These are phyloP conservation scores for Coracopsis vasa DNA, from an alignment of 2,113 vertebrate species.

Conservation along the genomic window DNA sequence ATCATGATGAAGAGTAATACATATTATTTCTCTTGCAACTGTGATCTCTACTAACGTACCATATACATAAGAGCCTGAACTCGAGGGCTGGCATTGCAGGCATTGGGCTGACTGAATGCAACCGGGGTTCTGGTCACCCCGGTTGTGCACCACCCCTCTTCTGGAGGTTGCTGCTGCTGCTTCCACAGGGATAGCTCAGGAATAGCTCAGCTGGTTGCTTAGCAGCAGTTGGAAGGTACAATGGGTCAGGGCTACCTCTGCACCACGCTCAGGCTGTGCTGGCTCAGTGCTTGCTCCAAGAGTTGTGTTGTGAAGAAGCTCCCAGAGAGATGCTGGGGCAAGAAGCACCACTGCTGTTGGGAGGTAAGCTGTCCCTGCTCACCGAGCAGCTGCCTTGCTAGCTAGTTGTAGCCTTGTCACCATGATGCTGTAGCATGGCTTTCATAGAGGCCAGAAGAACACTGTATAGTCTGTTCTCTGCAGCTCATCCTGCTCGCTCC, in stretches of 20 bases:
- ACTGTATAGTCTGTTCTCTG: accelerated
- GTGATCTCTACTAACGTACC: not conserved
- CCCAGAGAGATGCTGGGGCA: not conserved
- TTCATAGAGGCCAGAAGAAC: not conserved
- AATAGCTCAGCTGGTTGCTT: conserved; percentile 26
- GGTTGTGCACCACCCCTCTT: not conserved
- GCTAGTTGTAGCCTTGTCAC: not conserved
- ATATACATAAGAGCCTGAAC: accelerated
- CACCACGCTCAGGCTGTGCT: accelerated
- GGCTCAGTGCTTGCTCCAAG: not conserved
- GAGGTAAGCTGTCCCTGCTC: conserved; percentile 27
- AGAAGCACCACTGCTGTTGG: accelerated
- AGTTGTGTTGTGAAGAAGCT: not conserved
- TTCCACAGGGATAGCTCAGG: not conserved
- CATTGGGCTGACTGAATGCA: not conserved
- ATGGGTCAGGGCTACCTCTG: not conserved
- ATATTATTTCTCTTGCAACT: not conserved
- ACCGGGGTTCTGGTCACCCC: not conserved
- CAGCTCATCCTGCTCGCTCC: not conserved
- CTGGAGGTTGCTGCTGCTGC: not conserved
- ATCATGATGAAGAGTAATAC: not conserved
- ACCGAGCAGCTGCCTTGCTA: not conserved
- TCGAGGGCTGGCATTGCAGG: accelerated
- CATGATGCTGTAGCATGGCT: accelerated
- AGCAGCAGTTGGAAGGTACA: not conserved